Evolutionary conservation across 2,888 invertebrate genomes (phyloP), one percentile per base, ranked within the genome.

Genomic region (Pachydiplax longipennis): DNA sequence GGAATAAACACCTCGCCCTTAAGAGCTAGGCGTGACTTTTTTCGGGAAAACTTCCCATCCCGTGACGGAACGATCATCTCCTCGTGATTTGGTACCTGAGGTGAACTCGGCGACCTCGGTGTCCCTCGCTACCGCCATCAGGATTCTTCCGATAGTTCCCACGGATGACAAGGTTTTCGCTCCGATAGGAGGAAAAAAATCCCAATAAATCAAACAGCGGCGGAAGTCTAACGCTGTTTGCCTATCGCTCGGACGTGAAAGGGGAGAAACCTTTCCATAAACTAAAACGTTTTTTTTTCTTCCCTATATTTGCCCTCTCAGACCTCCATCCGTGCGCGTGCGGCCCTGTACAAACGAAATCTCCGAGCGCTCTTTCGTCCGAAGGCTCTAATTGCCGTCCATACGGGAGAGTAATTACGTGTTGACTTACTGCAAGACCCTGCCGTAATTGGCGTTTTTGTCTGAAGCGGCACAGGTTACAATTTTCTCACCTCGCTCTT

Each of bases 381-480:
- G 31, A 73, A 73, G 73, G 31, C n/a, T 58, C 83, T 83, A 83
- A 83, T 83, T 83, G 83, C 35, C 31, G 18, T 31, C 48, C 22
- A n/a, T 12, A 40, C 12, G 37, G 82, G 35, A 35, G 35, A 18
- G 18, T 53, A 83, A 83, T 83, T 83, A 58, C 83, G 53, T 35
- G 6, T 58, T 13, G 58, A 31, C 35, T 13, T 37, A 58, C 25
- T 25, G 53, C 35, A 61, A n/a, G 48, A 31, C 53, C 53, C 25
- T 35, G 8, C 58, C 61, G 25, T 83, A 83, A 83, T 83, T 83
- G 83, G 83, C 35, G 83, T 58, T 58, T 83, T 83, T 83, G 83
- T 83, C 53, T 83, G 44, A 44, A 82, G 37, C 37, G 37, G 82
- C 6, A 58, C 58, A n/a, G 58, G 35, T 58, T 35, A 58, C 83